Evolutionary conservation across 2,113 vertebrate genomes (phyloP), one percentile per base, ranked within the genome.

Genomic region (Ranitomeya imitator): DNA sequence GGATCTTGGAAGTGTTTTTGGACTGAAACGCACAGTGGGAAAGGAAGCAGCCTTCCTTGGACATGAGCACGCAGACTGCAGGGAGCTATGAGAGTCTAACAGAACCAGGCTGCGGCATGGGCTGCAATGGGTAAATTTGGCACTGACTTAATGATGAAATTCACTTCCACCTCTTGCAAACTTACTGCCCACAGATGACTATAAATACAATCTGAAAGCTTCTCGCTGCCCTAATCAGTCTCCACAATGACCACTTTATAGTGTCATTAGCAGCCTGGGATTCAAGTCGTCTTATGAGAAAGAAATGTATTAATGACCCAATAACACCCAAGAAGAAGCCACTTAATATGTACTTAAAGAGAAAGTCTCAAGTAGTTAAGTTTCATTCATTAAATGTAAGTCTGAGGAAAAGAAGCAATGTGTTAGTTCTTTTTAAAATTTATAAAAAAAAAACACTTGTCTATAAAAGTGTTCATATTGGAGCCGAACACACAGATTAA

Each of bases 101-200:
- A 80, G 59, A 81, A 19, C 51, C 83, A 85, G 14, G 23, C 73
- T 51, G 74, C 63, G 51, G 82, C 79, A 74, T 23, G 37, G 85
- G 52, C 85, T 61, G 14, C 55, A 79, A 57, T 19, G 55, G 67
- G 54, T n/a, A 26, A 73, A 37, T 45, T 60, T 57, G 52, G 71
- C 45, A 85, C 14, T 16, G 15, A 74, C 18, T 23, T 86, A 86
- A 86, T 86, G 71, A 45, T 85, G 69, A 55, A 85, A 85, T 23
- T 18, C 52, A 73, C 31, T 76, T 67, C 37, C 51, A 76, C 60
- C 10, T 14, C 54, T 85, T 57, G 67, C 63, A 55, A n/a, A 19
- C 37, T 69, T 54, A 55, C 19, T 71, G 65, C 52, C 65, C 19
- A 31, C 65, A 55, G 65, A 74, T 31, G 51, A 85, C 69, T 59